Percentiles rank a stretch among this genome's conserved stretches.
Conservation (phyloP, 1,140 invertebrate genomes). For the Leptonema lineaticorne region DNA sequence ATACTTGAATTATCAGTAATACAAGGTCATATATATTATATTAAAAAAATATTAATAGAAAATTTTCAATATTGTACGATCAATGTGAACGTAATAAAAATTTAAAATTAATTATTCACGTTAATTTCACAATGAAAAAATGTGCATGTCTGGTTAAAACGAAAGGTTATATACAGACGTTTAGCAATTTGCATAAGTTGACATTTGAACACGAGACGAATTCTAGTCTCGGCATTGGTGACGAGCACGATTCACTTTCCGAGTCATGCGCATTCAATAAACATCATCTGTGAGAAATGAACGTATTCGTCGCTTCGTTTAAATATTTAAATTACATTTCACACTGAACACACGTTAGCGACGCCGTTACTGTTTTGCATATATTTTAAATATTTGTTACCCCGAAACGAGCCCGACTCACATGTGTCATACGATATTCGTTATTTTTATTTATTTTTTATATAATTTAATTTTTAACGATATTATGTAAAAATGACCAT, state of each 20-base stretch:
- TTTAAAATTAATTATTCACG: too few relatives aligned
- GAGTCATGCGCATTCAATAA: not conserved
- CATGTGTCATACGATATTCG: too few relatives aligned
- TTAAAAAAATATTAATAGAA: too few relatives aligned
- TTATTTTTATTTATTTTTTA: not conserved
- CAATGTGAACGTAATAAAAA: too few relatives aligned
- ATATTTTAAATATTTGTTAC: too few relatives aligned
- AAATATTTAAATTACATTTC: not conserved
- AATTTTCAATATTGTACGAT: too few relatives aligned
- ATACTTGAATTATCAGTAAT: too few relatives aligned
- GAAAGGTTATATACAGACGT: too few relatives aligned
- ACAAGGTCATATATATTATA: too few relatives aligned
- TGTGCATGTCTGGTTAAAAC: too few relatives aligned
- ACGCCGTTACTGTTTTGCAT: too few relatives aligned
- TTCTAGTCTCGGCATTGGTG: not conserved
- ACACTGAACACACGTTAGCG: not conserved
- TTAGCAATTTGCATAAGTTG: not conserved
- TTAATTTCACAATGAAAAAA: too few relatives aligned
- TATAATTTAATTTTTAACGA: not conserved
- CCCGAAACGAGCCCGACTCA: not conserved
- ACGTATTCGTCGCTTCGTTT: not conserved
- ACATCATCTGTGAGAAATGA: not conserved
- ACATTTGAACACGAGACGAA: not conserved
- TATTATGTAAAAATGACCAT: slow-evolving; percentile 13
- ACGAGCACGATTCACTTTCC: not conserved